Evolutionary conservation across 2,888 invertebrate species (phyloP).

Genomic region (Spisula subtruncata): DNA sequence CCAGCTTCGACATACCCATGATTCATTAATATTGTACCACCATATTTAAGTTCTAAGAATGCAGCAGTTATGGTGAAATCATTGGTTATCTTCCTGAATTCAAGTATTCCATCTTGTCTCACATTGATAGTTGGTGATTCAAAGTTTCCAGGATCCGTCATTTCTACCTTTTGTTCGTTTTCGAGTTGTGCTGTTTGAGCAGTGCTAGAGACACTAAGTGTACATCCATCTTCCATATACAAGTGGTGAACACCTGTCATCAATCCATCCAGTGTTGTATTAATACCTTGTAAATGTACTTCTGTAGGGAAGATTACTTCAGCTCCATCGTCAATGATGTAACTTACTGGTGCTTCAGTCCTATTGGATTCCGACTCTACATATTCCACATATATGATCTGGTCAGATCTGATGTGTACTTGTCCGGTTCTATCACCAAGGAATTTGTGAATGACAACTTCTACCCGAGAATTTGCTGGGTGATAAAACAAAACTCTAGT

Average conservation of each 20-base stretch:
- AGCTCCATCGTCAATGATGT: slow-evolving; percentile 78
- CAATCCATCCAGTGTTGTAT: slow-evolving; percentile 76
- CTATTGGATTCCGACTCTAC: slow-evolving; percentile 79
- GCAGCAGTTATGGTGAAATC: slow-evolving; percentile 77
- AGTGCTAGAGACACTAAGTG: slow-evolving; percentile 74
- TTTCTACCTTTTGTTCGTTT: slow-evolving; percentile 70
- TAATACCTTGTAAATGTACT: slow-evolving; percentile 80
- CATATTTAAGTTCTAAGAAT: slow-evolving; percentile 80
- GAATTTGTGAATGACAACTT: slow-evolving; percentile 75
- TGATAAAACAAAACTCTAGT: slow-evolving; percentile 78
- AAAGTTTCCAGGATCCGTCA: slow-evolving; percentile 78
- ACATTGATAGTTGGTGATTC: slow-evolving; percentile 78
- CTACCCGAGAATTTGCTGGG: slow-evolving; percentile 66
- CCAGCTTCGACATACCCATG: slow-evolving; percentile 79
- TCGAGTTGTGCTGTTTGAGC: slow-evolving; percentile 79
- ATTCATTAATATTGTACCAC: slow-evolving; percentile 78
- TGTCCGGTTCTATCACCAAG: slow-evolving; percentile 81
- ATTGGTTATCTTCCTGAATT: slow-evolving; percentile 71
- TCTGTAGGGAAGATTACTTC: slow-evolving; percentile 81
- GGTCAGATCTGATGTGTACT: slow-evolving; percentile 77
- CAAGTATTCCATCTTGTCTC: slow-evolving; percentile 72
- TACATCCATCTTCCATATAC: slow-evolving; percentile 78
- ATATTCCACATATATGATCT: slow-evolving; percentile 76
- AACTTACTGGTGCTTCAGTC: slow-evolving; percentile 83
- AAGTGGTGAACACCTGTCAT: slow-evolving; percentile 81